Percentiles rank a stretch among this genome's conserved stretches.
These are phyloP conservation scores for Microctenopoma lineatum DNA, from an alignment of 2,797 vertebrate species.

Conservation along the genomic window DNA sequence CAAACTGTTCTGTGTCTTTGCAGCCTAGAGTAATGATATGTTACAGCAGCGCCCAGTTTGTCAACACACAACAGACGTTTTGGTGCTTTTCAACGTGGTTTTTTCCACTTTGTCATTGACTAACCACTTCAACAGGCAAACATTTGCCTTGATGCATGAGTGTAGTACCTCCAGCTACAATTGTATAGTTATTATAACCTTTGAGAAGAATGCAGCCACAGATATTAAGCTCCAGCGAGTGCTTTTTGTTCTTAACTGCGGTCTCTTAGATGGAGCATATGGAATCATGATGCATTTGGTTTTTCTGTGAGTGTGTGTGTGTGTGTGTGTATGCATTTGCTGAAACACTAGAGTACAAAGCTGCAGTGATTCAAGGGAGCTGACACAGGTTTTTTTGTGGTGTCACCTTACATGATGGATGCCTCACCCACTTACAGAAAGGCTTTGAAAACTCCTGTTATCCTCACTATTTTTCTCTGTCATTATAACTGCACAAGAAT, in stretches of 20 bases:
- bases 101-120: conserved; percentile 80
- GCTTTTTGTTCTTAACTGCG: conserved; percentile 55
- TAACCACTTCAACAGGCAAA: conserved; percentile 80
- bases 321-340: conserved; percentile 37
- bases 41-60: conserved; percentile 61
- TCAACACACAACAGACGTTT: conserved; percentile 66
- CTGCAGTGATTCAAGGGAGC: conserved; percentile 66
- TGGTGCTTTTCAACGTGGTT: conserved; percentile 61
- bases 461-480: conserved; percentile 67
- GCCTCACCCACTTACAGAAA: conserved; percentile 69
- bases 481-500: conserved; percentile 61
- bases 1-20: conserved; percentile 56
- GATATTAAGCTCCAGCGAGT: conserved; percentile 60
- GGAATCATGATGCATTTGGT: conserved; percentile 30
- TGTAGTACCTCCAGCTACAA: conserved; percentile 68
- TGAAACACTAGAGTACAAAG: conserved; percentile 61
- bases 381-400: conserved; percentile 71
- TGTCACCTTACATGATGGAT: conserved; percentile 81
- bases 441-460: conserved; percentile 73
- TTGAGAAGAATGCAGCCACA: conserved; percentile 69
- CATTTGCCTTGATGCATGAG: conserved; percentile 81
- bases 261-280: conserved; percentile 36
- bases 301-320: conserved; percentile 9
- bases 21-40: conserved; percentile 66
- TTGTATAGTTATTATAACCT: conserved; percentile 77